Evolutionary conservation across 2,797 vertebrate species (phyloP), one percentile per base, ranked within the genome.

Genomic region (Pterois miles): DNA sequence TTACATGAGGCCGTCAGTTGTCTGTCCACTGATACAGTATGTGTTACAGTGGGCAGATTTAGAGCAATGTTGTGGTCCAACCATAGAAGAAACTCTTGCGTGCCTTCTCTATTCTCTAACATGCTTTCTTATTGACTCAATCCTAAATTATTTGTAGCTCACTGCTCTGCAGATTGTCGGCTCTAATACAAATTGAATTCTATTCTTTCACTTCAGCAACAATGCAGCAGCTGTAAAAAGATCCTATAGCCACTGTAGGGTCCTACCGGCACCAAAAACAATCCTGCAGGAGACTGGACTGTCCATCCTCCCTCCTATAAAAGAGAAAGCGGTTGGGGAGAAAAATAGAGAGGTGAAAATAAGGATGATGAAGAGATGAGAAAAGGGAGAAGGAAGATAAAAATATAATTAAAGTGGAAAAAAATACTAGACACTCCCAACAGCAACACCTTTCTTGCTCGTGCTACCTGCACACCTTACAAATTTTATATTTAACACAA

Each of bases 361-460:
- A 72, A 82, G 79, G 74, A 74, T 78, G 64, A 83, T 81, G 54
- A 76, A 82, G 33, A 82, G 57, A 68, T 73, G 13, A 81, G 23
- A 53, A 14, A 25, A 25, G 7, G 23, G 48, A 65, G 54, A 27
- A 52, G 22, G 40, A 70, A 25, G 13, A 74, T 63, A 56, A 65
- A 73, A 71, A 78, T 40, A 50, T 58, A 74, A 67, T 84, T 50
- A 8, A 65, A 80, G 38, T 46, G 72, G n/a, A 58, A n/a, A 48
- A 53, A 63, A 65, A 53, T 12, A 43, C 33, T 23, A 40, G 6
- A 54, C 18, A 6, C 9, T 23, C 5, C 11, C 14, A 40, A 48
- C 31, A 31, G 22, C 23, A 6, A 57, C 13, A 54, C 20, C 46
- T 40, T 40, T 57, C 3, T 56, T 12, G 27, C 33, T 14, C 40